Base-by-base conservation (phyloP, 1,140 invertebrate species). In the Holotrichia oblita region DNA sequence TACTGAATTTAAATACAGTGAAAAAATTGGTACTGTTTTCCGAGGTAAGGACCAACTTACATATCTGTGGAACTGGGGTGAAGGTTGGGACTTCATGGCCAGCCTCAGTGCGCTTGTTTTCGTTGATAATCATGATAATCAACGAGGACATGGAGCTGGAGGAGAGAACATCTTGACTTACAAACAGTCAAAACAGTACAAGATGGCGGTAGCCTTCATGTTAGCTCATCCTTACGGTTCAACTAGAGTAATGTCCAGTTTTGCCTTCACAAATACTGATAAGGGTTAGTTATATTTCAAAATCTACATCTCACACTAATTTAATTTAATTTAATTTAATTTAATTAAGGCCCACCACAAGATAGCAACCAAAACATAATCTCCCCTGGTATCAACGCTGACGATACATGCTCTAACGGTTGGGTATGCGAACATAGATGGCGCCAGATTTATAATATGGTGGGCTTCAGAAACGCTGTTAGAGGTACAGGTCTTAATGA, bases 361-460 rank as follows among this genome's bases (percentile, higher is more conserved):
- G 90, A 94, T 83, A 80, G 78, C 4, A 85, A 90, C 77, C 91
- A 89, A 10, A 93, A 94, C 81, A 92, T 91, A 17, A 87, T 92
- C 10, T 89, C 91, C 10, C 91, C 94, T 7, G 87, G 85, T 20
- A 91, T 95, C 59, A 91, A 92, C 55, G 76, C 87, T n/a, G 90
- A 95, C 81, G 88, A 90, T 1, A 89, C 87, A 0, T 97, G 96
- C 82, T 90, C 89, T 0, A 92, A 93, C 82, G 95, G 94, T 0
- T 98, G 95, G 95, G 87, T 97, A 0, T 98, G 96, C 84, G 96
- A 98, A 86, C 96, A 98, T 86, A 90, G 95, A 22, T 97, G 95
- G 95, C 87, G 91, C 6, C 91, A 94, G 83, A 95, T 97, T 81
- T 92, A 88, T 85, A 93, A 93, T 80, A 97, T 97, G 95, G 93